Conservation (phyloP, 1,140 invertebrate species). For the Cryptotermes secundus region DNA sequence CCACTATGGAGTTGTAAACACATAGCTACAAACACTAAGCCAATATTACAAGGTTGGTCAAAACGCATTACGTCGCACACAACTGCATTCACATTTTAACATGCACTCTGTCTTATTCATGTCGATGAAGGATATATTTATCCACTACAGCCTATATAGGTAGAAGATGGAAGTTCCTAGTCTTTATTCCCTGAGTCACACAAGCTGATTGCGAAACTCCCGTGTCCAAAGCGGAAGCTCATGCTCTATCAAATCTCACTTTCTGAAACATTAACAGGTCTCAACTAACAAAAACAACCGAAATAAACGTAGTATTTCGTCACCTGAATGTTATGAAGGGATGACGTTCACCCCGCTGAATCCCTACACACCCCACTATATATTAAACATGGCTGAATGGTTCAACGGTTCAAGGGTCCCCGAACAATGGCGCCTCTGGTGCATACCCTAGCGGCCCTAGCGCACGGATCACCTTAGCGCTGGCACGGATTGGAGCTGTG, state of each 20-base stretch:
- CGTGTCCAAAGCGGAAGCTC: neutral
- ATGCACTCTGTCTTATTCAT: too few relatives aligned
- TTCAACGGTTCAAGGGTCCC: neutral
- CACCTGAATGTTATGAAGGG: slow-evolving; percentile 24
- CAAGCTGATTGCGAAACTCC: neutral
- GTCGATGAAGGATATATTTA: neutral
- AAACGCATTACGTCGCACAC: too few relatives aligned
- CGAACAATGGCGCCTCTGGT: slow-evolving; percentile 24
- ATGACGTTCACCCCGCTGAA: slow-evolving; percentile 29
- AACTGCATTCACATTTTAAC: too few relatives aligned
- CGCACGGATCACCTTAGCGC: too few relatives aligned
- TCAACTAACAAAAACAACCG: neutral
- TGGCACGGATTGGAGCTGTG: too few relatives aligned
- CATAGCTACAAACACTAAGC: too few relatives aligned
- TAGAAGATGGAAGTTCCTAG: neutral
- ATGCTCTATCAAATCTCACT: neutral
- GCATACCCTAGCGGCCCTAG: neutral
- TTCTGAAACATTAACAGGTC: neutral
- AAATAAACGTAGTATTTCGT: neutral
- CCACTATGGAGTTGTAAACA: too few relatives aligned
- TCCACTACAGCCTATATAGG: neutral
- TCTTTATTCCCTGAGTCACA: neutral
- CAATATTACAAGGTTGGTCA: too few relatives aligned
- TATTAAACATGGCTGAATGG: slow-evolving; percentile 33
- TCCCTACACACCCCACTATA: slow-evolving; percentile 28